phyloP scores from a whole-genome alignment of 2,113 vertebrate genomes.

The Pollimyrus isidori region DNA sequence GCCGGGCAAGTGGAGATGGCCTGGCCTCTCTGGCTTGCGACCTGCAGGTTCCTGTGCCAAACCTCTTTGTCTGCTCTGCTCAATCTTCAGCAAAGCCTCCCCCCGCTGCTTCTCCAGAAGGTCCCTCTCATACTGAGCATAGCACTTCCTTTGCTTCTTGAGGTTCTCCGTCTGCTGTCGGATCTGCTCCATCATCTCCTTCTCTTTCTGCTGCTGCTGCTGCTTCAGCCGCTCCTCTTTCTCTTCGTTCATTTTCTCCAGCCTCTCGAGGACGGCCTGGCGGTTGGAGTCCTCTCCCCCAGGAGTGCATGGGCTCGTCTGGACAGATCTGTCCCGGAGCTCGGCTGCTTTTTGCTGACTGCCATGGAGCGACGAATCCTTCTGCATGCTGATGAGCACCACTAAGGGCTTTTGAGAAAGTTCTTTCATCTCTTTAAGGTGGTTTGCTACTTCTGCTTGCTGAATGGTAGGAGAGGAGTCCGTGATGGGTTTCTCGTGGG shows the following conservation, averaged over 20 bases:
- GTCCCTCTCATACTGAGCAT: constrained; percentile 62
- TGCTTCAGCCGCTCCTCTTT: constrained; percentile 80
- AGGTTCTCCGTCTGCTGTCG: constrained; percentile 81
- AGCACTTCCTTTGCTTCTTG: constrained; percentile 70
- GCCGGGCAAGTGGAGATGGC: constrained; percentile 40
- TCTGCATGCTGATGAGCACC: constrained; percentile 69
- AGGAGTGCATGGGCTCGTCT: constrained; percentile 27
- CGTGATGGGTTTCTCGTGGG: constrained; percentile 44
- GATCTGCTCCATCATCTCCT: constrained; percentile 94
- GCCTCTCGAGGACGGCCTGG: constrained; percentile 64
- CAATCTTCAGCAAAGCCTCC: constrained; percentile 62
- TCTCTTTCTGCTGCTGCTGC: constrained; percentile 80
- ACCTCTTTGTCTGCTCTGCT: constrained; percentile 57
- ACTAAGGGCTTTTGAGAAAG: constrained; percentile 51
- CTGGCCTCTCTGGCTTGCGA: constrained; percentile 38
- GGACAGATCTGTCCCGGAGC: constrained; percentile 41
- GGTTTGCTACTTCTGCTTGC: constrained; percentile 22
- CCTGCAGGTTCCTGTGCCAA: constrained; percentile 34
- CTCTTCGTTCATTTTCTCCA: constrained; percentile 80
- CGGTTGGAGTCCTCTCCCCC: constrained; percentile 26
- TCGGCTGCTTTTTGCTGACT: constrained; percentile 14
- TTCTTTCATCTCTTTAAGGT: constrained; percentile 43
- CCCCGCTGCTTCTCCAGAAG: constrained; percentile 65
- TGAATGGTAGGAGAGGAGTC: not conserved
- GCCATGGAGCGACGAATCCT: constrained; percentile 39